These are phyloP conservation scores for Littorina saxatilis DNA, from an alignment of 1,140 invertebrate species.

Conservation along the genomic window DNA sequence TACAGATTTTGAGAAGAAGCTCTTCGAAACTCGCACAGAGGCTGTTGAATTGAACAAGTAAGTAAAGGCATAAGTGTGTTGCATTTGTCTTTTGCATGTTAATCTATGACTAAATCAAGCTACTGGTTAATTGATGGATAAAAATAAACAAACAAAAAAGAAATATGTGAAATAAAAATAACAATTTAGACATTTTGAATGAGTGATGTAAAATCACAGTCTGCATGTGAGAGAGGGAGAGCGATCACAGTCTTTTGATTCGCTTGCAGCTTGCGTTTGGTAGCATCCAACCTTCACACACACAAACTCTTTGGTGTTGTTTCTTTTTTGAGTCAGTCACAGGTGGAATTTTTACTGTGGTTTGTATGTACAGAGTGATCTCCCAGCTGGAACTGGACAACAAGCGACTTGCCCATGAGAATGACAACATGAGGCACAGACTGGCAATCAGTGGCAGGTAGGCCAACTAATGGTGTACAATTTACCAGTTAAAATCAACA, in stretches of 20 bases:
- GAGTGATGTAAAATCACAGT: too few species aligned
- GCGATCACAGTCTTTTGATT: too few species aligned
- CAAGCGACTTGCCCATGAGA: slow-evolving; percentile 64
- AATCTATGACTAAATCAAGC: too few species aligned
- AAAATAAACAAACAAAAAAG: too few species aligned
- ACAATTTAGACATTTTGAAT: too few species aligned
- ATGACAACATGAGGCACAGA: slow-evolving; percentile 64
- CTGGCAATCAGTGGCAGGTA: slow-evolving; percentile 49
- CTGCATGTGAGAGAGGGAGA: too few species aligned
- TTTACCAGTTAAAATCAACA: background rate
- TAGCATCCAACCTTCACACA: background rate
- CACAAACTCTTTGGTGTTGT: background rate
- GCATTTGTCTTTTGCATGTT: too few species aligned
- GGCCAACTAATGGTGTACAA: background rate
- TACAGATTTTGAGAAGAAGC: slow-evolving; percentile 52
- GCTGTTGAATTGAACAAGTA: slow-evolving; percentile 64
- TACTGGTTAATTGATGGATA: too few species aligned
- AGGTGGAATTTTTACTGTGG: slow-evolving; percentile 2
- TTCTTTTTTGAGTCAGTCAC: background rate
- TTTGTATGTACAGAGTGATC: slow-evolving; percentile 54
- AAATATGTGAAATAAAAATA: too few species aligned
- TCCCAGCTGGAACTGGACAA: slow-evolving; percentile 67
- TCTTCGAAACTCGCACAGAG: slow-evolving; percentile 61
- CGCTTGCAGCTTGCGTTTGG: background rate
- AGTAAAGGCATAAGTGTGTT: background rate